Evolutionary conservation across 2,888 invertebrate genomes (phyloP), one percentile per base, ranked within the genome.

Genomic region (Dolomedes plantarius): DNA sequence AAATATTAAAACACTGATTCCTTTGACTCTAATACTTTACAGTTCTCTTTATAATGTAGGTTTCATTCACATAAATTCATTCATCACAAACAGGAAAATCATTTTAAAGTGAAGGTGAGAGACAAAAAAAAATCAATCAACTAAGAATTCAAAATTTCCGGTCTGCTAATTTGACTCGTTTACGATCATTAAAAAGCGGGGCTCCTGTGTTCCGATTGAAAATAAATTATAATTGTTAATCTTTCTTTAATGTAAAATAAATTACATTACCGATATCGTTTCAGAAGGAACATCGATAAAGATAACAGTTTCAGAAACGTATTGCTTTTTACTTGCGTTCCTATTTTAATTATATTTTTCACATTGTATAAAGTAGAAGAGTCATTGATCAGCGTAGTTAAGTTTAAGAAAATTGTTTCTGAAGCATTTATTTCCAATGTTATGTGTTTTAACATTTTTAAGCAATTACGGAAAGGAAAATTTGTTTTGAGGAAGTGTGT

Each of bases 231-330:
- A 56, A 56, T 56, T 23, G 56, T 56, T 56, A 56, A 56, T 56
- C 56, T 56, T 56, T 56, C 56, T 56, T 56, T 56, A 56, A 56
- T 56, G 56, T 56, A 56, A 56, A 56, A 56, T 56, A 56, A 56
- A 56, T 56, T 56, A 56, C 56, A 56, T 56, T 56, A 56, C 56
- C 56, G 56, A 56, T 56, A 56, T 56, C 23, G 19, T 19, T 23
- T 23, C 23, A 23, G 23, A 23, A 56, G 56, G 23, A 19, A 23
- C 16, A 11, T 56, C 56, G 23, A 56, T 56, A 23, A 56, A 56
- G 56, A 56, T 56, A 56, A 56, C 56, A 56, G 23, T 56, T 56
- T 23, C 23, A 5, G 23, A 56, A 56, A 23, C 23, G 56, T 56
- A 23, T 56, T 56, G 19, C 56, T 19, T 56, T 23, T 56, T 56